Base-by-base conservation (phyloP, 2,113 vertebrate species). In the Cephalopterus ornatus region DNA sequence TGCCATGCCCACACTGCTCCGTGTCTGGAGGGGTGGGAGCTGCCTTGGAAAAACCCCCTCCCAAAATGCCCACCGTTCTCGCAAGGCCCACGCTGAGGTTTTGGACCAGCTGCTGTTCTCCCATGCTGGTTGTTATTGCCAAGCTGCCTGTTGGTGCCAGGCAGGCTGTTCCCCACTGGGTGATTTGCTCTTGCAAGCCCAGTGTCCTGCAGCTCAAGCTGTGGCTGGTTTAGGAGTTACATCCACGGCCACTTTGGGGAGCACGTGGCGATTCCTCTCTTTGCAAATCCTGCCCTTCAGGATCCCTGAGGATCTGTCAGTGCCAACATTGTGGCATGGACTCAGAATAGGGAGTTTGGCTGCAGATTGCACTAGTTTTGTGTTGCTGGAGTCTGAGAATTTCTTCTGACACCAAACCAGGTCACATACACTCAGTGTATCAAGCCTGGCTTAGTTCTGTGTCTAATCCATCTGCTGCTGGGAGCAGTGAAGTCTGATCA, bases 21-120 rank as follows among this genome's bases (percentile, higher is more conserved):
- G 58, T 41, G 18, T 26, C 53, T 76, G 3, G 56, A 10, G 55
- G 42, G 59, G 59, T 86, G 91, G 84, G 89, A 89, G 77, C 62
- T 88, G 91, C 49, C 58, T 52, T 39, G 53, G 78, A 83, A 94
- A 88, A 90, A 49, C 39, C 62, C 71, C 73, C 52, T 61, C 52
- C 14, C 27, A 1, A 67, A 66, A 61, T 71, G 53, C 84, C 70
- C 89, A 73, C 70, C 1, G 0, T 63, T 89, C 81, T 41, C 55
- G 53, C 62, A 11, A 59, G 85, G 74, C 85, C 71, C 92, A 73
- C n/a, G 2, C 63, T 33, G 88, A 74, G 59, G 32, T 23, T 88
- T 80, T 71, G 92, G 59, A 88, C 37, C 85, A 73, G 93, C 88
- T 95, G 90, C 78, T 67, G 73, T 47, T 90, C 74, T 77, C 63